Evolutionary conservation across 2,113 vertebrate species (phyloP).

Genomic region (Clarias magur): DNA sequence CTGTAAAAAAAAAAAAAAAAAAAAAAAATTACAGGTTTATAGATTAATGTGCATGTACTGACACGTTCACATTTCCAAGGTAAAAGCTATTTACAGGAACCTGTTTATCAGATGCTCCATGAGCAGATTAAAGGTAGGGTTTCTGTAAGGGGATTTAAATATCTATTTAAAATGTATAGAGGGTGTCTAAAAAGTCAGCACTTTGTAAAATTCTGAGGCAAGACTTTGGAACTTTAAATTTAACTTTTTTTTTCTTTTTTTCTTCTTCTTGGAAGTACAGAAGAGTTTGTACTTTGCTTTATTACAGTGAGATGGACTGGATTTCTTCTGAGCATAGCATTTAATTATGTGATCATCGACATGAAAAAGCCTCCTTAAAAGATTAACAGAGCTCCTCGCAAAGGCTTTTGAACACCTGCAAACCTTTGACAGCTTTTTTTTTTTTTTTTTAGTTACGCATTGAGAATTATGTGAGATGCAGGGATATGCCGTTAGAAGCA

Average conservation of each 20-base stretch:
- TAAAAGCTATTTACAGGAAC: neutral
- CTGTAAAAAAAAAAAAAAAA: no score
- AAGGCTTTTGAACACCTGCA: neutral
- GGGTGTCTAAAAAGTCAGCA: neutral
- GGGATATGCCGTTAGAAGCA: no score
- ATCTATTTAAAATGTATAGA: neutral
- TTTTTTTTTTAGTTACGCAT: neutral
- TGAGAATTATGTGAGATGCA: neutral
- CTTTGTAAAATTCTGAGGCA: neutral
- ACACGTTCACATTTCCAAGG: neutral
- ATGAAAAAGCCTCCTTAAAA: neutral
- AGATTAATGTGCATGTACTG: neutral
- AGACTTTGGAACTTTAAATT: neutral
- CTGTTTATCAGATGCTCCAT: neutral
- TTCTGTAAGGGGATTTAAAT: neutral
- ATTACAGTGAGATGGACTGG: neutral
- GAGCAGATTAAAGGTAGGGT: neutral
- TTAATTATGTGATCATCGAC: neutral
- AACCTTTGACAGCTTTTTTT: neutral
- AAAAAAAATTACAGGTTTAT: neutral
- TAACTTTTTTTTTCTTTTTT: no score
- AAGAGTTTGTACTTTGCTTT: neutral
- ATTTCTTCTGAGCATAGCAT: neutral
- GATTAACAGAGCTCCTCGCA: neutral
- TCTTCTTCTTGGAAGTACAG: neutral